Evolutionary conservation across 1,140 invertebrate species (phyloP).

Genomic region (Euwallacea fornicatus): DNA sequence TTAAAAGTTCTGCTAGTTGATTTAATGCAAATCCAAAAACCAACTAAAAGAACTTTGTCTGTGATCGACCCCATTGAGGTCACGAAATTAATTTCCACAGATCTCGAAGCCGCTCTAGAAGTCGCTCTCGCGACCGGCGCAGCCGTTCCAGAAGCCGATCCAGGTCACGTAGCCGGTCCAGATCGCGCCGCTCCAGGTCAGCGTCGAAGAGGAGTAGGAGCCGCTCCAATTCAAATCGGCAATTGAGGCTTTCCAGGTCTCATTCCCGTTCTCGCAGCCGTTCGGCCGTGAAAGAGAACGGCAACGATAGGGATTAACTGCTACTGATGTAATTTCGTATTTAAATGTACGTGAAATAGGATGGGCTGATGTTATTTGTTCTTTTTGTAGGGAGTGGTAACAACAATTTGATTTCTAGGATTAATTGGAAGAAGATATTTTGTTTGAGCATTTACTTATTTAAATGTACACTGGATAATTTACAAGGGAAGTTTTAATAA

Average conservation of each 20-base stretch:
- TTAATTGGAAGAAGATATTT: too few species aligned
- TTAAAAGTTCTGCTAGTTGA: not conserved
- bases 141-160: constrained; percentile 52
- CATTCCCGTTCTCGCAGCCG: constrained; percentile 44
- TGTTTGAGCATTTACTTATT: too few species aligned
- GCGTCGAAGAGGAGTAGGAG: constrained; percentile 49
- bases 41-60: too few species aligned
- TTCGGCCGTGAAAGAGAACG: constrained; percentile 48
- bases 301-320: constrained; percentile 30
- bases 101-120: constrained; percentile 58
- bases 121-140: constrained; percentile 51
- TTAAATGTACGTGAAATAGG: not conserved
- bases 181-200: constrained; percentile 51
- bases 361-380: too few species aligned
- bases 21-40: too few species aligned
- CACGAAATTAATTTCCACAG: constrained; percentile 38
- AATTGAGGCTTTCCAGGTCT: constrained; percentile 47
- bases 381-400: too few species aligned
- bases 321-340: not conserved
- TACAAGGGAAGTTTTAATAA: too few species aligned
- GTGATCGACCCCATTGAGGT: not conserved
- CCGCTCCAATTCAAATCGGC: constrained; percentile 46
- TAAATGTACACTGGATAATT: too few species aligned
- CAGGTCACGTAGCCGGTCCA: constrained; percentile 51
- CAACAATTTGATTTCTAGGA: too few species aligned